Evolutionary conservation across 2,888 invertebrate genomes (phyloP), one percentile per base, ranked within the genome.

Genomic region (Thereva unica): DNA sequence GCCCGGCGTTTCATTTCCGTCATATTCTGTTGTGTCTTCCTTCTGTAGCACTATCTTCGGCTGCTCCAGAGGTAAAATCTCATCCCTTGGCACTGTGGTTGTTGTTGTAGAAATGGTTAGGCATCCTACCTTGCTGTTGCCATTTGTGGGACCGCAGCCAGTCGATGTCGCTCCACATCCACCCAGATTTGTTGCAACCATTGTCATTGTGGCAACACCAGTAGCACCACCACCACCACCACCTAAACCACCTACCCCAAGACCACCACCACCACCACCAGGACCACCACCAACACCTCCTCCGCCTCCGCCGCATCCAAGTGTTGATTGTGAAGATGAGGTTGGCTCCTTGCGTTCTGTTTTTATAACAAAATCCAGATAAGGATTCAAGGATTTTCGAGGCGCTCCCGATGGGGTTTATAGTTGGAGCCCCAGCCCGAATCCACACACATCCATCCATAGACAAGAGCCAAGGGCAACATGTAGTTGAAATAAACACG

Each of bases 11-110:
- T 70, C 67, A 66, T 68, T 68, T 49, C 64, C 68, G 8, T 65
- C 47, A 64, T 67, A 61, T 63, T 67, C 66, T 53, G 54, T 67
- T 40, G 44, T 38, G 55, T 66, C 65, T 42, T 68, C 67, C 44
- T 71, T 68, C 47, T 70, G 69, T 42, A 71, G 47, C 12, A 67
- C 65, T 49, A 71, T 69, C 64, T 71, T 71, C 8, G 71, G 71
- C 53, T 70, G 70, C 7, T 68, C 56, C 12, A 69, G 40, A 4
- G 69, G 61, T 56, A 68, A 47, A 23, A 71, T 69, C 57, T 70
- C 69, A 45, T 70, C 67, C 53, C 54, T 57, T 42, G 66, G 61
- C 12, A 70, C 38, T 34, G 66, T 66, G 47, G 41, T 63, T 40
- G 70, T 70, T 47, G 52, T 70, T 47, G 66, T 61, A 4, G 67